Base-by-base conservation (phyloP, 1,140 invertebrate species). In the Panagrolaimus sp. region DNA sequence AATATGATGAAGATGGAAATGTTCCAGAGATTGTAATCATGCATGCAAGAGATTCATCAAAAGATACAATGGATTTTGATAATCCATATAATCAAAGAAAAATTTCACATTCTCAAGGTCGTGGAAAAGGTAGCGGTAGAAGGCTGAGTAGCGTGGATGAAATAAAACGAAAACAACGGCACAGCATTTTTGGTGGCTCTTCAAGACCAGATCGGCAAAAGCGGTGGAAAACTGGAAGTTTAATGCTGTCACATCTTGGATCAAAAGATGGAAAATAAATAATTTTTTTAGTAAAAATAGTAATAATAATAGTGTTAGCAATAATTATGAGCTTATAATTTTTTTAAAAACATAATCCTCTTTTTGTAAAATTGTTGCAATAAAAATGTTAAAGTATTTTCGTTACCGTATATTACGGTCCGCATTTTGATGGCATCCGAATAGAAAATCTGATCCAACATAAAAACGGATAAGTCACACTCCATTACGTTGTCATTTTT, bases 1-100 rank as follows among this genome's bases (percentile, higher is more conserved):
- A 64, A 65, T 46, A 43, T 52, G 65, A 75, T n/a, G 58, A 70
- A 46, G 65, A 63, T 28, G 74, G 78, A 47, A 43, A 26, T 24
- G 73, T 75, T 17, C 76, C 76, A 15, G 75, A 76, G 44, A 78
- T 76, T 67, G 76, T 76, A 17, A 66, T 76, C 17, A 79, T 76
- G 74, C 74, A 76, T 55, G 65, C 76, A 17, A 45, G 73, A 21
- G 68, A 75, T 48, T 78, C 76, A 12, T 76, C 73, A 17, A 17
- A 46, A 12, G 73, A 75, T 21, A 75, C 70, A 21, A 55, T 44
- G 14, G 73, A 74, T n/a, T 71, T n/a, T 5, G 64, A 46, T 63
- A 32, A 32, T n/a, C 47, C 26, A 21, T 17, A 43, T 44, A 24
- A 21, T 48, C n/a, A 45, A 45, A 24, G 66, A 32, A 68, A 38